These are phyloP conservation scores for Meandrina meandrites DNA, from an alignment of 92 coral and sea anemone species.

Conservation along the genomic window DNA sequence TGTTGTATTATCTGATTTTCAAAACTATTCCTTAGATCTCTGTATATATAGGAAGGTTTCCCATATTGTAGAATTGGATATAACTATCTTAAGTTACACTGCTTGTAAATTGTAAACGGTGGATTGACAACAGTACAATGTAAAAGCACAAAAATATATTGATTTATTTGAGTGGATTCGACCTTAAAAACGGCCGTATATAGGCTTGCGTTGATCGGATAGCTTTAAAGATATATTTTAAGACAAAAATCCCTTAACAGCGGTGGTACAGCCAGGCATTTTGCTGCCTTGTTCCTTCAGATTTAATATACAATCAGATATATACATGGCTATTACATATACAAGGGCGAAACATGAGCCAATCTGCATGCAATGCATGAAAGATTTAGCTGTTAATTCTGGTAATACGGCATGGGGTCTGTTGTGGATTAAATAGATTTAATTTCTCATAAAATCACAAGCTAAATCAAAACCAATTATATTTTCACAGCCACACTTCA, in stretches of 20 bases:
- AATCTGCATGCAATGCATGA: neutral
- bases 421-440: neutral
- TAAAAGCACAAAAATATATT: neutral
- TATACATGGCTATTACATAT: neutral
- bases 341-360: neutral
- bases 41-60: neutral
- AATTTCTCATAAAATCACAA: constrained; percentile 4
- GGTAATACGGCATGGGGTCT: neutral
- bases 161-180: neutral
- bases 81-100: neutral
- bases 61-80: neutral
- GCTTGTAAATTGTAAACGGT: neutral
- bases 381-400: neutral
- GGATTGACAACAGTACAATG: neutral
- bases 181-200: neutral
- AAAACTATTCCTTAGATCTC: neutral
- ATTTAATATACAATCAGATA: neutral
- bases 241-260: neutral
- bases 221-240: neutral
- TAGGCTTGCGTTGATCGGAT: neutral
- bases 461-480: neutral
- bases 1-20: neutral
- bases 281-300: neutral
- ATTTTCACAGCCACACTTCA: neutral
- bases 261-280: neutral